Evolutionary conservation across 2,888 invertebrate genomes (phyloP).

Genomic region (Thelaira solivaga): DNA sequence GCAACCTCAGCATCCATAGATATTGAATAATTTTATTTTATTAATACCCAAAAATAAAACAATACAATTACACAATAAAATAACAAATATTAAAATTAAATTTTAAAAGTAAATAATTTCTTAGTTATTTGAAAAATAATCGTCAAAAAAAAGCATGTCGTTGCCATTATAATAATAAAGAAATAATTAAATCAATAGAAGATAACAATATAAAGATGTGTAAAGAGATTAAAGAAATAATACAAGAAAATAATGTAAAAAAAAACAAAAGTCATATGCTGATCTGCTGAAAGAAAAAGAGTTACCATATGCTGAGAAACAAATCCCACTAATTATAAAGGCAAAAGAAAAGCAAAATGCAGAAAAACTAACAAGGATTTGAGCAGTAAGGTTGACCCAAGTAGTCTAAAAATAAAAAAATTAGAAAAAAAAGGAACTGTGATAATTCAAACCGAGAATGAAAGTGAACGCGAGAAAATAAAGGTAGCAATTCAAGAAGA

Average conservation of each 20-base stretch:
- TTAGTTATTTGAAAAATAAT: no score
- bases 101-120: no score
- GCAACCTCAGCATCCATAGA: no score
- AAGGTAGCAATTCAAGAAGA: background rate
- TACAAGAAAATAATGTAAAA: background rate
- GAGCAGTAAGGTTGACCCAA: background rate
- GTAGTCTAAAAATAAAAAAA: background rate
- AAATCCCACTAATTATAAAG: background rate
- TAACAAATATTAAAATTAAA: no score
- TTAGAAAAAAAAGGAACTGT: background rate
- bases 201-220: background rate
- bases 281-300: background rate
- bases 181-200: background rate
- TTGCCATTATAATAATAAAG: background rate
- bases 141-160: no score
- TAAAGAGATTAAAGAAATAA: background rate
- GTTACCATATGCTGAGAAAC: background rate
- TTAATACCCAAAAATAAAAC: no score
- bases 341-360: background rate
- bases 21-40: no score
- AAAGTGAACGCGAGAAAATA: background rate
- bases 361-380: background rate
- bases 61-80: no score
- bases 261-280: background rate
- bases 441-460: conserved; percentile 4